phyloP scores from a whole-genome alignment of 2,113 vertebrate species.

The Dicaeum eximium region DNA sequence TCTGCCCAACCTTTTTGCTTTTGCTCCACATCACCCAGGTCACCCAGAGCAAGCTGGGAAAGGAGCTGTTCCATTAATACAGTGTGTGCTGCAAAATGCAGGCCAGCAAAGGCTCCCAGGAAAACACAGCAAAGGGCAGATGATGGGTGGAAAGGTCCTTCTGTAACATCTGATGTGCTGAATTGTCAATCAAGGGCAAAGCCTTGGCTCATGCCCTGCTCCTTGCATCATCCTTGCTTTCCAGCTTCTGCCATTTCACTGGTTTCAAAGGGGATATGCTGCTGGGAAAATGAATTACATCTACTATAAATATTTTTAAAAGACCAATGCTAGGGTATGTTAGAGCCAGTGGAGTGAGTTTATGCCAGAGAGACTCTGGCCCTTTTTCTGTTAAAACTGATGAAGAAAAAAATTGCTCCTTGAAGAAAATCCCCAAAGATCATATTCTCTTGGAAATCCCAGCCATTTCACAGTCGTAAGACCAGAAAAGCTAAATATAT shows the following conservation, averaged over 20 bases:
- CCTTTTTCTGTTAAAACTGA: neutral
- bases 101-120: neutral
- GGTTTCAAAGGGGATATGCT: conserved; percentile 7
- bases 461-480: neutral
- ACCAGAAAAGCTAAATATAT: conserved; percentile 12
- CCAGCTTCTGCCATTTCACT: neutral
- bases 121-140: neutral
- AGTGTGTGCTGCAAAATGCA: neutral
- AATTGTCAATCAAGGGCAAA: neutral
- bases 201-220: neutral
- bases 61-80: neutral
- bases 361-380: neutral
- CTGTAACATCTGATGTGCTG: neutral
- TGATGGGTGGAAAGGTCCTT: neutral
- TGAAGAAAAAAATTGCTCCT: neutral
- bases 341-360: neutral
- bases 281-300: conserved; percentile 13
- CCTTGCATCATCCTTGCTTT: neutral
- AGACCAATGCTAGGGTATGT: neutral
- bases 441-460: neutral
- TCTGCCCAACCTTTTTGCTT: neutral
- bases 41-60: neutral
- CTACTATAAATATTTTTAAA: conserved; percentile 32
- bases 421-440: neutral
- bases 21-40: neutral